Evolutionary conservation across 2,888 invertebrate species (phyloP).

Genomic region (Hypselothyrea guttata): DNA sequence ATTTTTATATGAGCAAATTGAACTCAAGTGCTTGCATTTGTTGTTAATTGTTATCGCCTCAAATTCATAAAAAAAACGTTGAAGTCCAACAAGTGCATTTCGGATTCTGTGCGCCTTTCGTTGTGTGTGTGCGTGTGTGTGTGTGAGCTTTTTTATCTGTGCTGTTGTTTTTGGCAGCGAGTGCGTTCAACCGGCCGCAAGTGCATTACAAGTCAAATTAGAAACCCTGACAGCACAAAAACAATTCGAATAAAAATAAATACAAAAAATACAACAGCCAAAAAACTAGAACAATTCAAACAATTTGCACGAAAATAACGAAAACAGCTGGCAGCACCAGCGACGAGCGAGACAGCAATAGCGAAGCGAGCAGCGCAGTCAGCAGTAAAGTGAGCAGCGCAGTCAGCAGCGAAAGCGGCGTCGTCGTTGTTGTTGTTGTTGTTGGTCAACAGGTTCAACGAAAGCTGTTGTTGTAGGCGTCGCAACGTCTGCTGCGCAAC

Average conservation of each 20-base stretch:
- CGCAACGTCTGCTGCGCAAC: conserved; percentile 37
- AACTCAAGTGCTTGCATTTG: not conserved
- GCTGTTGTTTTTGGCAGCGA: conserved; percentile 14
- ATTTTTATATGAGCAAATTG: no score
- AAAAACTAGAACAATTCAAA: conserved; percentile 65
- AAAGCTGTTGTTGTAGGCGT: conserved; percentile 20
- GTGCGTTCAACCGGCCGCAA: conserved; percentile 63
- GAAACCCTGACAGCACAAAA: conserved; percentile 40
- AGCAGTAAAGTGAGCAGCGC: no score
- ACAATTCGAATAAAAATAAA: no score
- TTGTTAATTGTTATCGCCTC: conserved; percentile 15
- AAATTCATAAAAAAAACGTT: no score
- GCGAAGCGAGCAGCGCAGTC: conserved; percentile 9
- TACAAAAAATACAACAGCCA: conserved; percentile 9
- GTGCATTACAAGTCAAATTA: conserved; percentile 65
- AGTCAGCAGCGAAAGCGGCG: conserved; percentile 9
- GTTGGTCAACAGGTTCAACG: conserved; percentile 39
- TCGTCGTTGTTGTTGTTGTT: conserved; percentile 6
- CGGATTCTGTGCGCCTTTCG: conserved; percentile 24
- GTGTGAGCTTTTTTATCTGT: conserved; percentile 1
- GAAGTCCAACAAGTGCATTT: conserved; percentile 57
- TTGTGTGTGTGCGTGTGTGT: conserved; percentile 12
- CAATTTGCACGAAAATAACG: conserved; percentile 58
- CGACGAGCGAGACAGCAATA: conserved; percentile 1
- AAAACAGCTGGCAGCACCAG: conserved; percentile 53